Evolutionary conservation across 2,888 invertebrate genomes (phyloP).

Genomic region (Cantharis flavilabris): DNA sequence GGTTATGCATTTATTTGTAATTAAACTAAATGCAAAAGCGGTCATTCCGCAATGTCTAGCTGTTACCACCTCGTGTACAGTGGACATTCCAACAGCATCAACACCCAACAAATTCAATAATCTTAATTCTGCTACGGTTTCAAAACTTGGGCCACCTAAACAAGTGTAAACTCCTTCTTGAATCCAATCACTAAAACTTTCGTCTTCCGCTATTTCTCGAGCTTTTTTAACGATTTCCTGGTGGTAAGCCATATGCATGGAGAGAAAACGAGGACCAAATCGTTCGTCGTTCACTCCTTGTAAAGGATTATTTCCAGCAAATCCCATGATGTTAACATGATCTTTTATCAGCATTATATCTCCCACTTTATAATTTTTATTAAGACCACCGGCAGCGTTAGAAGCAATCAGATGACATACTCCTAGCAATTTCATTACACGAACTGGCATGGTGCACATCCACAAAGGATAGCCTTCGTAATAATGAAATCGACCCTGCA

Average conservation of each 20-base stretch:
- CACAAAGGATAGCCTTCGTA: conserved; percentile 96
- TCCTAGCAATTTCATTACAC: conserved; percentile 95
- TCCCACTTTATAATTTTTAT: conserved; percentile 83
- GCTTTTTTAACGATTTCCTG: conserved; percentile 71
- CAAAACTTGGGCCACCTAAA: conserved; percentile 93
- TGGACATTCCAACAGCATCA: conserved; percentile 87
- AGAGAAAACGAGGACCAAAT: conserved; percentile 93
- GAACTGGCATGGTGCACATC: conserved; percentile 93
- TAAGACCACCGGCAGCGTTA: conserved; percentile 96
- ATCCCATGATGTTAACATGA: conserved; percentile 96
- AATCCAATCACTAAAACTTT: conserved; percentile 69
- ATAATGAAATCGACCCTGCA: conserved; percentile 97
- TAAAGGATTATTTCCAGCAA: conserved; percentile 92
- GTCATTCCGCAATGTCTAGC: conserved; percentile 91
- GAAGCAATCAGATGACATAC: conserved; percentile 88
- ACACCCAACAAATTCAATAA: conserved; percentile 84
- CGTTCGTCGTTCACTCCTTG: conserved; percentile 94
- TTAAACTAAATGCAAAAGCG: conserved; percentile 90
- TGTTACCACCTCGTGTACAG: conserved; percentile 78
- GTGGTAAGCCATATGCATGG: conserved; percentile 90
- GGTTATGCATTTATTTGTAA: conserved; percentile 88
- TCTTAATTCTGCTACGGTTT: conserved; percentile 91
- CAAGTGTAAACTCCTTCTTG: conserved; percentile 94
- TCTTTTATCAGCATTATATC: conserved; percentile 97
- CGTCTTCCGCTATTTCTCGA: conserved; percentile 63